phyloP scores from a whole-genome alignment of 2,113 vertebrate species.

The Stigmatopora argus region DNA sequence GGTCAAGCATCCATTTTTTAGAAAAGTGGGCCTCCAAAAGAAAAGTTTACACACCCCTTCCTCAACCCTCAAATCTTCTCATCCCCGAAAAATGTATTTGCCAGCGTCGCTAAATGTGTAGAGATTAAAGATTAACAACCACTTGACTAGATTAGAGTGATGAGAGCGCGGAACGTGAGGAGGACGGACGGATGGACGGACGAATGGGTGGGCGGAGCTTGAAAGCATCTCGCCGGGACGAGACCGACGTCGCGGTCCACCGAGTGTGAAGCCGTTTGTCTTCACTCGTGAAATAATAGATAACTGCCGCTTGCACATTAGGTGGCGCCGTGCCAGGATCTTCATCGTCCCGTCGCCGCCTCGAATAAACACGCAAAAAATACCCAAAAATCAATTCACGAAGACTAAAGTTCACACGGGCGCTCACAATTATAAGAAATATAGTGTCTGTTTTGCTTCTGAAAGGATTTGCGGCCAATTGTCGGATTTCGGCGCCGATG shows the following conservation, averaged over 20 bases:
- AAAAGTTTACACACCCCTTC: too few relatives aligned
- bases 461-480: too few relatives aligned
- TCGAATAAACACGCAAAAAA: constrained; percentile 26
- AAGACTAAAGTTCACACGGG: constrained; percentile 38
- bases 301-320: constrained; percentile 70
- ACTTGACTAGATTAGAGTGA: not conserved
- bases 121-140: constrained; percentile 5
- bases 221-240: constrained; percentile 42
- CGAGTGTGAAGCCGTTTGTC: constrained; percentile 70
- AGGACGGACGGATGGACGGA: constrained; percentile 2
- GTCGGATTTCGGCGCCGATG: too few relatives aligned
- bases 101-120: not conserved
- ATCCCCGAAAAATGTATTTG: not conserved
- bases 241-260: constrained; percentile 63
- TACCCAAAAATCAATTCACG: not conserved
- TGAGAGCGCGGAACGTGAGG: constrained; percentile 28
- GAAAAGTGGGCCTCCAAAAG: too few relatives aligned
- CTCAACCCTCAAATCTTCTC: not conserved
- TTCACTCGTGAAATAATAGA: constrained; percentile 75
- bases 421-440: not conserved
- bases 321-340: constrained; percentile 53
- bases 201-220: constrained; percentile 18
- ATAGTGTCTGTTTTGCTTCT: not conserved
- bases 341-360: constrained; percentile 44
- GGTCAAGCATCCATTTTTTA: too few relatives aligned